These are phyloP conservation scores for Drosophila aff. DNA, from an alignment of 1,140 invertebrate genomes.

Conservation along the genomic window DNA sequence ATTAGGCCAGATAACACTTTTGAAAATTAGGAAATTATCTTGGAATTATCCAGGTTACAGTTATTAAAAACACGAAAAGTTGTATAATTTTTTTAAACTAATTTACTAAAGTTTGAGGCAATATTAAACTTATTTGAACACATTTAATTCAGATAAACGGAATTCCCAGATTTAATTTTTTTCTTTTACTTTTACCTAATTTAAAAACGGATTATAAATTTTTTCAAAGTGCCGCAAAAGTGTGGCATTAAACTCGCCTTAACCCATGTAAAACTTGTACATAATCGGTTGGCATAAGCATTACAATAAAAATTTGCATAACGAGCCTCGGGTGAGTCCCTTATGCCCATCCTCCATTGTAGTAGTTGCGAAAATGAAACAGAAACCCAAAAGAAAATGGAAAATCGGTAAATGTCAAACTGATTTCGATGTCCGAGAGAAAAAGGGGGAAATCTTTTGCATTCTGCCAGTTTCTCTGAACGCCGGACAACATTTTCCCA, in stretches of 20 bases:
- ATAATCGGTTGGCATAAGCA: slow-evolving; percentile 69
- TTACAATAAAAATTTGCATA: slow-evolving; percentile 78
- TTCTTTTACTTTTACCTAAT: not conserved
- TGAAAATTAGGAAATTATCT: not conserved
- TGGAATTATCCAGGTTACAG: not conserved
- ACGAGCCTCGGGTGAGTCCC: slow-evolving; percentile 32
- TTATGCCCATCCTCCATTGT: slow-evolving; percentile 9
- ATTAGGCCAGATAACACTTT: slow-evolving; percentile 10
- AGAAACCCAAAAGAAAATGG: slow-evolving; percentile 12
- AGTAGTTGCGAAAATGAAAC: slow-evolving; percentile 52
- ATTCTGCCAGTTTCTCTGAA: slow-evolving; percentile 60
- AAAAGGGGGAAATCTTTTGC: slow-evolving; percentile 31
- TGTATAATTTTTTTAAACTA: not conserved
- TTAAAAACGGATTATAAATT: not conserved
- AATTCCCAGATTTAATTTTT: too few relatives aligned
- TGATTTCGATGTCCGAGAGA: slow-evolving; percentile 33
- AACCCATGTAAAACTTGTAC: slow-evolving; percentile 66
- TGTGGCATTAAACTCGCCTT: slow-evolving; percentile 45
- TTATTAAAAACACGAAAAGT: not conserved
- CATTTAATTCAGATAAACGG: too few relatives aligned
- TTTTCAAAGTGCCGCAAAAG: slow-evolving; percentile 8
- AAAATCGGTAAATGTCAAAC: slow-evolving; percentile 33
- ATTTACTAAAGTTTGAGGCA: not conserved
- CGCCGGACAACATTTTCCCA: slow-evolving; percentile 62
- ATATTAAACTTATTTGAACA: not conserved